Conservation (phyloP, 37 sponge, comb jelly and placozoan species). For the Agelas oroides region DNA sequence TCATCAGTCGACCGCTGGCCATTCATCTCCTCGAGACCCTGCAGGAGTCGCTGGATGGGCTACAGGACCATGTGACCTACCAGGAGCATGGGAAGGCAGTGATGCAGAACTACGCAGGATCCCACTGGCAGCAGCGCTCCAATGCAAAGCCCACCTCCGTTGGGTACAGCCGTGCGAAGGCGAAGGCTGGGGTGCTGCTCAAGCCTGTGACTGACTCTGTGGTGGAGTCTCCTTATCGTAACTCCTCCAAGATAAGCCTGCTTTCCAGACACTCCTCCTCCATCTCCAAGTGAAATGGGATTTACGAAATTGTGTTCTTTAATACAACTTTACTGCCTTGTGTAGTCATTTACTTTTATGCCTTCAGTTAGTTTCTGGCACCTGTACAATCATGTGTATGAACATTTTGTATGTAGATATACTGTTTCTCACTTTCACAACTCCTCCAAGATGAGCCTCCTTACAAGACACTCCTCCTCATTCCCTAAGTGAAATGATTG, state of each 20-base stretch:
- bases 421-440: no score
- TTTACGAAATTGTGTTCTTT: no score
- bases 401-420: no score
- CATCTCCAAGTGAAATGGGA: no score
- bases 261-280: background rate
- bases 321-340: no score
- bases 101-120: constrained; percentile 53
- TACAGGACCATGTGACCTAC: constrained; percentile 66
- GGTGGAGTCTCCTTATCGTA: background rate
- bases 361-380: no score
- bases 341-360: no score
- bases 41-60: constrained; percentile 60
- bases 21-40: constrained; percentile 68
- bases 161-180: constrained; percentile 22
- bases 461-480: no score
- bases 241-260: background rate
- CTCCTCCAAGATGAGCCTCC: no score
- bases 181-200: background rate
- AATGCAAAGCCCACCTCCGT: constrained; percentile 19
- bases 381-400: no score
- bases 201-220: background rate
- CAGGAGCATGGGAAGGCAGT: constrained; percentile 57
- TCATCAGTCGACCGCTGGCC: constrained; percentile 39
- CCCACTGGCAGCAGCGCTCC: constrained; percentile 89
- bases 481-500: no score